Percentiles rank a stretch among this genome's conserved stretches.
Conservation (phyloP, 2,113 vertebrate species). For the Peromyscus maniculatus region DNA sequence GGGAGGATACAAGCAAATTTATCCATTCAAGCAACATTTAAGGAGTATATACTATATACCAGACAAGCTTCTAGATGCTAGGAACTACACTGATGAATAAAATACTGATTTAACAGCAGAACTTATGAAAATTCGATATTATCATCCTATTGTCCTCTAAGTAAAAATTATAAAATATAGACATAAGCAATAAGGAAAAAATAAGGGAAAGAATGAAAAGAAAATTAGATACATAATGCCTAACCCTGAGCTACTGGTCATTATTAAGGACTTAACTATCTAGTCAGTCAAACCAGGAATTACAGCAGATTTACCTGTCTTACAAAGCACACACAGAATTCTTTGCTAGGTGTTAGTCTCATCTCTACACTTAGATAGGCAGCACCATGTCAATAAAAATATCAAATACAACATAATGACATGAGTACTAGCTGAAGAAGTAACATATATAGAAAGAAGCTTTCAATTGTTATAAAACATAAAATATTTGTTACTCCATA, state of each 20-base stretch:
- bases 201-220: not conserved
- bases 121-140: constrained; percentile 52
- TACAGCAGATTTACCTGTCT: constrained; percentile 22
- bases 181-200: not conserved
- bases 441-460: not conserved
- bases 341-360: not conserved
- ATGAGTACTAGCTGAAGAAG: constrained; percentile 3
- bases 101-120: constrained; percentile 46
- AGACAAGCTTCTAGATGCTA: not conserved
- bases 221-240: not conserved
- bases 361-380: constrained; percentile 11
- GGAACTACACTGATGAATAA: not conserved
- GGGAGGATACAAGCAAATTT: constrained; percentile 31
- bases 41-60: not conserved
- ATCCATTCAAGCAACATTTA: constrained; percentile 65
- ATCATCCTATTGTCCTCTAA: constrained; percentile 36
- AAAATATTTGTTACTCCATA: constrained; percentile 14
- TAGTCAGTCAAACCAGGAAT: not conserved
- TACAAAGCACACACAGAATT: not conserved
- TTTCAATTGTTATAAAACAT: constrained; percentile 41
- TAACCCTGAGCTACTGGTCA: not conserved
- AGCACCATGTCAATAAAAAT: constrained; percentile 16
- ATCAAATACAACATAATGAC: not conserved
- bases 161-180: constrained; percentile 22
- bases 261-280: not conserved